Base-by-base conservation (phyloP, 2,113 vertebrate species). In the Dinomys branickii region DNA sequence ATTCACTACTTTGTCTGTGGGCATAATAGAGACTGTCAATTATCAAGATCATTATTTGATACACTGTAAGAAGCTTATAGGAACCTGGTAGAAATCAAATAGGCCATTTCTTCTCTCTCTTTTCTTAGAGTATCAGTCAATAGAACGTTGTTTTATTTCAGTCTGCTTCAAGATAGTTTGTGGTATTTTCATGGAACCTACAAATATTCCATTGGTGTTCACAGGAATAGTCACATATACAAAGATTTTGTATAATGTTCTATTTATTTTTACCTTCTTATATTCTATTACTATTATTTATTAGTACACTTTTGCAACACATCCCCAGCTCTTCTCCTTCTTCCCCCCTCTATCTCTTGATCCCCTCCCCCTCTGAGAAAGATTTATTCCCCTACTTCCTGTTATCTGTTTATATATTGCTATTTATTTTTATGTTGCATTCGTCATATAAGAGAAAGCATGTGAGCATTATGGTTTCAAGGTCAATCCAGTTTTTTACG, bases 131-230 rank as follows among this genome's bases (percentile, higher is more conserved):
- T 87, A 30, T 83, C 52, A 85, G n/a, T 47, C 50, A 67, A 61
- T 41, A 63, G 35, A 88, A 92, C 94, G n/a, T 50, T 82, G 30
- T 83, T 95, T 95, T 54, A 95, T 4, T 85, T 13, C 10, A 88
- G 61, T 47, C 58, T 86, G 16, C 22, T 91, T 91, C 52, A 44
- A 38, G 77, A 91, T 91, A 93, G 61, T 85, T 81, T 88, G 7
- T 85, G 14, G 30, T 93, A 2, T 90, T 95, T 97, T 94, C 58
- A 90, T 94, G 73, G 78, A 16, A 91, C 22, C 92, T 44, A 95
- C 44, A 81, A 96, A 88, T 81, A 81, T 10, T 61, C 33, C n/a
- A 41, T 85, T 92, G 26, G 52, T 1, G 20, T 88, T 10, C 30
- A 50, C 7, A 19, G 44, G 17, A 7, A 92, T 80, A 94, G 26